These are phyloP conservation scores for Phodopus roborovskii DNA, from an alignment of 2,113 vertebrate genomes.

Conservation along the genomic window DNA sequence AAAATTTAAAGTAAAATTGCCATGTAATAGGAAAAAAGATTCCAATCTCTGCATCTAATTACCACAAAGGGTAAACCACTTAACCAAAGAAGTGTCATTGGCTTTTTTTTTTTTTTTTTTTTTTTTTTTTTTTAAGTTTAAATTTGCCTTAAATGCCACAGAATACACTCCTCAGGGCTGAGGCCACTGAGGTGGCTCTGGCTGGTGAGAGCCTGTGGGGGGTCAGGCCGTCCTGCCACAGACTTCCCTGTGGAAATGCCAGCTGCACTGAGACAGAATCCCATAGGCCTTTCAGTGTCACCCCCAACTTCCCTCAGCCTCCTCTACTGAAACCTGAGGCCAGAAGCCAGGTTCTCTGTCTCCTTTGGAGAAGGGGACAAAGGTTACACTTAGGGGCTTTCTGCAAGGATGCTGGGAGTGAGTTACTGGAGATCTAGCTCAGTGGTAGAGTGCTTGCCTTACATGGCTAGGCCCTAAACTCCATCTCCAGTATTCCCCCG, in stretches of 20 bases:
- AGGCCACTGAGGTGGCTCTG: not conserved
- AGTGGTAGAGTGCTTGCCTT: too few relatives aligned
- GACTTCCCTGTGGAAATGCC: slow-evolving; percentile 85
- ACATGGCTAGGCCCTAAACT: not conserved
- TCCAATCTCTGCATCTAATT: slow-evolving; percentile 77
- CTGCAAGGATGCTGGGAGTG: not conserved
- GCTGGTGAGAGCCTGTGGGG: not conserved
- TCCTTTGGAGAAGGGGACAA: not conserved
- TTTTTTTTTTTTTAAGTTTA: slow-evolving; percentile 9
- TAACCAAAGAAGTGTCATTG: slow-evolving; percentile 62
- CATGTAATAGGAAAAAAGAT: slow-evolving; percentile 79
- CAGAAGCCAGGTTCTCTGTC: not conserved
- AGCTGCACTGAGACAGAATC: slow-evolving; percentile 37
- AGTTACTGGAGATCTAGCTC: not conserved
- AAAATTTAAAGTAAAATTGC: slow-evolving; percentile 83
- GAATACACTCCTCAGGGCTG: not conserved
- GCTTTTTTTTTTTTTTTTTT: not conserved
- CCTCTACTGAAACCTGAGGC: not conserved
- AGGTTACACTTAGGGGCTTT: not conserved
- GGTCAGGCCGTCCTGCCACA: slow-evolving; percentile 37
- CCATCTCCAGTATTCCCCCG: too few relatives aligned
- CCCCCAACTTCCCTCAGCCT: rapidly evolving
- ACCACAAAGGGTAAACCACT: slow-evolving; percentile 77
- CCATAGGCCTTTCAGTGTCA: slow-evolving; percentile 80
- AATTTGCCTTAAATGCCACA: slow-evolving; percentile 60